Conservation (phyloP, 1,140 invertebrate species). For the Stratiolaelaps scimitus region DNA sequence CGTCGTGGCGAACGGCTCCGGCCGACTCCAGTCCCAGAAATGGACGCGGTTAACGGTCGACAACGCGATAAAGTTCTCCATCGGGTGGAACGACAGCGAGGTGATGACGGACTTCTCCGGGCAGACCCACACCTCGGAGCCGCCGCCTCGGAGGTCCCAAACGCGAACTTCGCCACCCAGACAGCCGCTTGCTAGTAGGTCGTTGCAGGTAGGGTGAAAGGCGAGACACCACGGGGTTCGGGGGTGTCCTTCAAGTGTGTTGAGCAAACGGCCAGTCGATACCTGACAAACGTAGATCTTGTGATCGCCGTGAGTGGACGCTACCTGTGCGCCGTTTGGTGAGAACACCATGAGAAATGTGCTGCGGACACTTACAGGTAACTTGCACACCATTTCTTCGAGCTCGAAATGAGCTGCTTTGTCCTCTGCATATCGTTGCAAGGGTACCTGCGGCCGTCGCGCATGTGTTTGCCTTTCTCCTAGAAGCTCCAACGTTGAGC, state of each 20-base stretch:
- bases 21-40: constrained; percentile 76
- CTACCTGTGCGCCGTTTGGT: constrained; percentile 69
- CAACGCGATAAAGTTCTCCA: constrained; percentile 64
- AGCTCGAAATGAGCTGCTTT: constrained; percentile 32
- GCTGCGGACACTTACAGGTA: constrained; percentile 58
- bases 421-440: constrained; percentile 32
- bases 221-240: constrained; percentile 82
- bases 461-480: background rate
- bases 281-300: constrained; percentile 76
- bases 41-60: constrained; percentile 69
- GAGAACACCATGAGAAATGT: constrained; percentile 75
- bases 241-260: constrained; percentile 65
- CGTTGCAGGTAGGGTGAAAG: constrained; percentile 69
- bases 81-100: constrained; percentile 71
- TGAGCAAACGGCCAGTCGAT: constrained; percentile 59
- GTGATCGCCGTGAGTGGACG: constrained; percentile 80
- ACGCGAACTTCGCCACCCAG: constrained; percentile 75
- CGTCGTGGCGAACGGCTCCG: constrained; percentile 56
- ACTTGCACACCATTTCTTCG: constrained; percentile 45
- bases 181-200: constrained; percentile 74
- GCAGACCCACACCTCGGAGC: constrained; percentile 66
- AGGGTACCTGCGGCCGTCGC: background rate
- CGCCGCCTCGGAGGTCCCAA: constrained; percentile 75
- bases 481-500: constrained; percentile 9
- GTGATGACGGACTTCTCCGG: constrained; percentile 60